Base-by-base conservation (phyloP, 2,797 vertebrate species). In the Heteromormyrus szaboi region DNA sequence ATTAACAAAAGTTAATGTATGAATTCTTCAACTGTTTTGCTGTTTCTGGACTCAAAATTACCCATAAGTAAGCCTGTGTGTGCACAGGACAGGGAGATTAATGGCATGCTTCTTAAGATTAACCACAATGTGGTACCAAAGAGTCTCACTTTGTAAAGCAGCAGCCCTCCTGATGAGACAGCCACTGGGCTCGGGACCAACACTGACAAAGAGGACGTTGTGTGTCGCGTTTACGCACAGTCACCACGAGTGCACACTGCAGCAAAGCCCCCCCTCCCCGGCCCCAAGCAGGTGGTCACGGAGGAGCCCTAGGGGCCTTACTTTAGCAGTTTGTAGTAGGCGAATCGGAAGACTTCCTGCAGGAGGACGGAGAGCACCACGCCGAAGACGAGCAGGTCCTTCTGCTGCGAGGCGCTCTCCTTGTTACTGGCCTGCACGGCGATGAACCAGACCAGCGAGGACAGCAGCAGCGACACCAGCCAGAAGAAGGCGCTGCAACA, bases 381-480 rank as follows among this genome's bases (percentile, higher is more conserved):
- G 0, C 95, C 96, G 17, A 96, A 97, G 88, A 97, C 91, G 12
- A 97, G 95, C 81, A 96, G 91, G 0, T 95, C 96, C 92, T 96
- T 96, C 94, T 97, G 95, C 90, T 93, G 91, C 0, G 92, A 88
- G 3, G 91, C 92, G 7, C 93, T 95, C 50, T 93, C 93, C 90
- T 95, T 95, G 41, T 95, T 93, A 83, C 93, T 95, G 92, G 94
- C 93, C 92, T 95, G 93, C 48, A 96, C 95, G 0, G 95, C 94
- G 90, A 95, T 91, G 94, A 97, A 96, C 95, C 96, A 97, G 11
- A 96, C 93, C 37, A 93, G 83, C 19, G 96, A 97, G 0, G 96
- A 96, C 90, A 97, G 92, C 90, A 96, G 94, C 87, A 97, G 93
- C 2, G 96, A 97, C 88, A 96, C 92, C 90, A 97, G 93, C 95